phyloP scores from a whole-genome alignment of 1,140 invertebrate species.

The Apis cerana region DNA sequence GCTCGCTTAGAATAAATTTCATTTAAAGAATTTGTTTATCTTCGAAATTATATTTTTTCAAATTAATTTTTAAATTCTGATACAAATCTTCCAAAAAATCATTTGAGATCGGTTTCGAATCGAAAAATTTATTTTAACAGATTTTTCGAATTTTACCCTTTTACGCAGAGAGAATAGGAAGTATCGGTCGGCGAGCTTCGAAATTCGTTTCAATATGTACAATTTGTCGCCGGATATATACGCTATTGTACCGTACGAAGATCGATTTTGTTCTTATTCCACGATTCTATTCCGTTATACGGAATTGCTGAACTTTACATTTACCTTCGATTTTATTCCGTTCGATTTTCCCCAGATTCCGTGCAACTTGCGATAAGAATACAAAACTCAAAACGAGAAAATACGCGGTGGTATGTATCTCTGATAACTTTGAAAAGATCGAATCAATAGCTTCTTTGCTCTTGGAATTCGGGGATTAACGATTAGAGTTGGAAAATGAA shows the following conservation, averaged over 20 bases:
- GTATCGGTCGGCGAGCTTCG: constrained; percentile 28
- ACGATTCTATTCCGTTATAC: constrained; percentile 42
- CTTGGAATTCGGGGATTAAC: too few relatives aligned
- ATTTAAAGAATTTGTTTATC: too few relatives aligned
- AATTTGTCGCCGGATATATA: constrained; percentile 43
- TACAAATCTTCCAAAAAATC: too few relatives aligned
- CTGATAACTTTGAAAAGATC: neutral
- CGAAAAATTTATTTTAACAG: neutral
- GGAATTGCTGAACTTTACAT: constrained; percentile 44
- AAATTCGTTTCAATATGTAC: constrained; percentile 50
- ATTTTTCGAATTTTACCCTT: constrained; percentile 2
- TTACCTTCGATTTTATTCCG: constrained; percentile 43
- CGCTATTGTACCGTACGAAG: constrained; percentile 22
- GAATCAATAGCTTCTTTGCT: neutral
- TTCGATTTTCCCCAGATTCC: constrained; percentile 27
- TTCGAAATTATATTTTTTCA: too few relatives aligned
- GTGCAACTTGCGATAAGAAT: constrained; percentile 29
- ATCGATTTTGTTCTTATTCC: constrained; percentile 50
- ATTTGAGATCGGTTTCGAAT: too few relatives aligned
- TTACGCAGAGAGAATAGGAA: neutral
- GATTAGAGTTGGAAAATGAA: too few relatives aligned
- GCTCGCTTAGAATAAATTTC: too few relatives aligned
- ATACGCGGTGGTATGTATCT: neutral
- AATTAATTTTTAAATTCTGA: too few relatives aligned
- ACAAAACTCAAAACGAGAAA: constrained; percentile 17